A percentile compares a stretch with the other conserved stretches of the same genome.
phyloP scores from a whole-genome alignment of 2,113 vertebrate genomes.

The Prunella fulvescens region DNA sequence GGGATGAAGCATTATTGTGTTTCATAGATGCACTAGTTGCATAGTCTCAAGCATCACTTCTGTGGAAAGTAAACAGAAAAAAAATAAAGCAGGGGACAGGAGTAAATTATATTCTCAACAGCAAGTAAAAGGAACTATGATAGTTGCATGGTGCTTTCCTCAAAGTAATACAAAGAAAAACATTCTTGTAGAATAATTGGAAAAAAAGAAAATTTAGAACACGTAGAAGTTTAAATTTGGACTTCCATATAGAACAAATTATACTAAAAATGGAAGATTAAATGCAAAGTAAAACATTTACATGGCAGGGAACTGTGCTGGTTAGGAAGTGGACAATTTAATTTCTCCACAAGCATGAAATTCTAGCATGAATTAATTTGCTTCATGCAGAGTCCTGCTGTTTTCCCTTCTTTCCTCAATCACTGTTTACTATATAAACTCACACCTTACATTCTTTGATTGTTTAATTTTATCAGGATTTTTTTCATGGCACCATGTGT shows the following conservation, averaged over 20 bases:
- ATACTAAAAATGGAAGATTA: background rate
- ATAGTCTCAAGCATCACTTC: background rate
- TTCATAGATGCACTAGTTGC: background rate
- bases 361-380: conserved; percentile 72
- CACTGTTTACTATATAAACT: conserved; percentile 71
- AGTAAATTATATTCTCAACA: background rate
- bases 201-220: conserved; percentile 20
- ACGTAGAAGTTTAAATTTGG: background rate
- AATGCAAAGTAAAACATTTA: background rate
- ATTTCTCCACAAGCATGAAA: conserved; percentile 68
- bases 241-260: conserved; percentile 15
- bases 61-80: background rate
- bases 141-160: background rate
- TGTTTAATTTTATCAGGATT: conserved; percentile 67
- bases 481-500: conserved; percentile 46
- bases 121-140: background rate
- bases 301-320: conserved; percentile 19
- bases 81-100: background rate
- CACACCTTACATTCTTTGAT: conserved; percentile 60
- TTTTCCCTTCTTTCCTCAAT: conserved; percentile 63
- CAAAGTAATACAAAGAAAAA: background rate
- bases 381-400: conserved; percentile 59
- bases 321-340: conserved; percentile 67
- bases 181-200: background rate
- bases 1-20: background rate